A percentile compares a stretch with the other conserved stretches of the same genome.
Conservation (phyloP, 2,888 invertebrate genomes). For the Lapara coniferarum region DNA sequence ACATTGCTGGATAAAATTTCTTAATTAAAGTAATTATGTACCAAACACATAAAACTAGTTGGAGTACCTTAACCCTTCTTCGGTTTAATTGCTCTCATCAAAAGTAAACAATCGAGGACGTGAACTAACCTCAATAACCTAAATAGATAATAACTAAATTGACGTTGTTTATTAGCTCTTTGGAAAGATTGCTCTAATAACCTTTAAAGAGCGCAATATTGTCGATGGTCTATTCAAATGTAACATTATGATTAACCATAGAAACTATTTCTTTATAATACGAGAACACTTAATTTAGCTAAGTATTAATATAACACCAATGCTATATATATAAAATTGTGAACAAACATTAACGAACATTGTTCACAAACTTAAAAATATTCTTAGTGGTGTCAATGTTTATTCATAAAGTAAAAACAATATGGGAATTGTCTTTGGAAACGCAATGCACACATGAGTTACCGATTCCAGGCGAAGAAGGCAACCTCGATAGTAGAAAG, state of each 20-base stretch:
- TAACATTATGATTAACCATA: background rate
- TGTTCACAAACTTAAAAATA: no score
- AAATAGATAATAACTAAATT: conserved; percentile 55
- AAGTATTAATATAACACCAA: no score
- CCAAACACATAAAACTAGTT: background rate
- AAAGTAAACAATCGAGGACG: conserved; percentile 30
- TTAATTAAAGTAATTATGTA: background rate
- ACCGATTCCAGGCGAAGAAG: conserved; percentile 27
- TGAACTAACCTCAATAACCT: conserved; percentile 46
- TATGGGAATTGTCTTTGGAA: conserved; percentile 19
- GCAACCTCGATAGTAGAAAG: conserved; percentile 36
- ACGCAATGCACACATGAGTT: conserved; percentile 8
- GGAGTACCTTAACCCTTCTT: conserved; percentile 13
- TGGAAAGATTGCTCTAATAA: conserved; percentile 30
- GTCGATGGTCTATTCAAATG: background rate
- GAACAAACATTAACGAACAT: no score
- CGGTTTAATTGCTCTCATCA: conserved; percentile 30
- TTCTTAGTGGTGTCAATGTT: no score
- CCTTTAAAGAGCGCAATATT: conserved; percentile 29
- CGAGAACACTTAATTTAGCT: no score
- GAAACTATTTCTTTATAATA: background rate
- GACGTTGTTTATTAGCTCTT: conserved; percentile 41
- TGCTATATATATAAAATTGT: no score
- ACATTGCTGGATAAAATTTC: background rate
- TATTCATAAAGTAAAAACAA: background rate